Percentiles rank a stretch among this genome's conserved stretches.
Conservation (phyloP, 2,797 vertebrate species). For the Pogonophryne albipinna region DNA sequence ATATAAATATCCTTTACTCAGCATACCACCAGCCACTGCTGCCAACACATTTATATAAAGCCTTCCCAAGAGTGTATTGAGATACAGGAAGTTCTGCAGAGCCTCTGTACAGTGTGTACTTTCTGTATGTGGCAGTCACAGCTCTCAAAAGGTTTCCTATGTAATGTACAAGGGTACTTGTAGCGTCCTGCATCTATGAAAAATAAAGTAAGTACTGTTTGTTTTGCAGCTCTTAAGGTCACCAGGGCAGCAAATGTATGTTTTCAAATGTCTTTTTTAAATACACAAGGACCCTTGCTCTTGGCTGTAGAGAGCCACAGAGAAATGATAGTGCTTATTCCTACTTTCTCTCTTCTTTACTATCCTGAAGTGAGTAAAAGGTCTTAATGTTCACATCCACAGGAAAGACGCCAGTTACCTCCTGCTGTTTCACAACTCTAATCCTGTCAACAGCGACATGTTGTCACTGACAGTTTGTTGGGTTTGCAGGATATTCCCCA, state of each 20-base stretch:
- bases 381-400: constrained; percentile 41
- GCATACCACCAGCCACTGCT: neutral
- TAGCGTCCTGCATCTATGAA: constrained; percentile 30
- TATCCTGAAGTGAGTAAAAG: constrained; percentile 36
- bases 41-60: constrained; percentile 20
- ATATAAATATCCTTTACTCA: constrained; percentile 22
- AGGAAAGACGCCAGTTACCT: constrained; percentile 53
- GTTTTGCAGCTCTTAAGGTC: constrained; percentile 42
- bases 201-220: constrained; percentile 37
- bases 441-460: constrained; percentile 51
- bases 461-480: constrained; percentile 61
- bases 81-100: constrained; percentile 31
- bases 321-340: constrained; percentile 22
- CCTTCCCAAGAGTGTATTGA: constrained; percentile 16
- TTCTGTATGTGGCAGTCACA: constrained; percentile 12
- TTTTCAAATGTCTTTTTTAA: neutral
- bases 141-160: constrained; percentile 31
- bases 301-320: constrained; percentile 20
- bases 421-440: constrained; percentile 69
- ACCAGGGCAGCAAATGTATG: constrained; percentile 22
- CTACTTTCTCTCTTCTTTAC: constrained; percentile 21
- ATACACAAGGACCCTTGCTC: constrained; percentile 20
- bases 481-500: constrained; percentile 41
- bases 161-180: constrained; percentile 30
- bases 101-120: constrained; percentile 10